Percentiles rank a stretch among this genome's conserved stretches.
phyloP scores from a whole-genome alignment of 2,113 vertebrate species.

The Lepus europaeus region DNA sequence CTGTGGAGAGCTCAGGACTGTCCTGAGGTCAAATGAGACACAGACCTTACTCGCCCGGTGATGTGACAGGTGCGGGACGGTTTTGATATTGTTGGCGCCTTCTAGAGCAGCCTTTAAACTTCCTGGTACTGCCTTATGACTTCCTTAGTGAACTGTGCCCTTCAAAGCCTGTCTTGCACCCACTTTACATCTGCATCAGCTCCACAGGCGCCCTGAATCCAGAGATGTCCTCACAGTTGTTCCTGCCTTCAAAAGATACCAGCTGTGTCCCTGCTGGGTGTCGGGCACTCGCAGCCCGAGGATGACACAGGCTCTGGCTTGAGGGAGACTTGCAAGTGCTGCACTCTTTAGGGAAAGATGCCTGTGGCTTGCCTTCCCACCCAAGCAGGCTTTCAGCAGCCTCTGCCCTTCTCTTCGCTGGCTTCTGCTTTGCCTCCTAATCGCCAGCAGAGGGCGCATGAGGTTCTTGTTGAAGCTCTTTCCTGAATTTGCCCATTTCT shows the following conservation, averaged over 20 bases:
- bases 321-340: neutral
- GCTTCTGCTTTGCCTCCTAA: neutral
- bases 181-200: neutral
- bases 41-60: neutral
- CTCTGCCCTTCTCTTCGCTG: neutral
- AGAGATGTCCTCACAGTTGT: neutral
- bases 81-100: neutral
- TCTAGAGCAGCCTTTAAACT: neutral
- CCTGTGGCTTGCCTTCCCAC: too few species aligned
- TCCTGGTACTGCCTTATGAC: neutral
- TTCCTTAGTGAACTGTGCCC: neutral
- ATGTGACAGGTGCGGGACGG: neutral
- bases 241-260: neutral
- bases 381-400: too few species aligned
- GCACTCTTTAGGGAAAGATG: neutral
- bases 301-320: neutral
- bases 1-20: neutral
- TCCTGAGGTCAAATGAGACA: neutral
- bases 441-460: slow-evolving; percentile 68
- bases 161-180: neutral
- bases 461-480: neutral
- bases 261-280: neutral
- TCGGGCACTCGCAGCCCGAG: neutral
- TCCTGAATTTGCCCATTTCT: neutral
- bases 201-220: neutral